Base-by-base conservation (phyloP, 2,797 vertebrate species). In the Tenualosa ilisha region DNA sequence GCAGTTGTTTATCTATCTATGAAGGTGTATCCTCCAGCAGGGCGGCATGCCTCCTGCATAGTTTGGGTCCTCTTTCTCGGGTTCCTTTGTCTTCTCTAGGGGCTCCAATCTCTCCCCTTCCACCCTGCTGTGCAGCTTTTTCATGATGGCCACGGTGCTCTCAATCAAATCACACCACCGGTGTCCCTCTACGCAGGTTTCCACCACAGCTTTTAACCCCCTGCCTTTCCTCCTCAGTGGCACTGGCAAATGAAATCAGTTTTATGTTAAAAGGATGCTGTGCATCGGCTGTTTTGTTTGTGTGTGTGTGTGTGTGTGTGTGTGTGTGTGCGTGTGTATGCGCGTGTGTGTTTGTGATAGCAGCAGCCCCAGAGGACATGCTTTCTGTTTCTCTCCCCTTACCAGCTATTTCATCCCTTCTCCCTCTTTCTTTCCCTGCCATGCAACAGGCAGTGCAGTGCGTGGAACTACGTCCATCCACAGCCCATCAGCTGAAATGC, bases 241-340 rank as follows among this genome's bases (percentile, higher is more conserved):
- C 50, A 84, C 79, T 56, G 49, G 75, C 61, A 89, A 88, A 90
- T 87, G 63, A 24, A 89, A 89, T 88, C 56, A 85, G 51, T 83
- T 85, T 81, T 68, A 72, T 72, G 31, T 72, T 37, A 37, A 68
- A 68, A 37, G 65, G 26, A 68, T 37, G 12, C 26, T 43, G 31
- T 15, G 68, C 13, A 0, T 40, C 13, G 31, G 31, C 37, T 5
- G 6, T 4, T 72, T 15, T 79, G 68, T 79, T 15, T 79, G 13
- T 79, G 37, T 43, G 26, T 43, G 72, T 79, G 15, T 79, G 5
- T 79, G 37, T 79, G 15, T 43, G 31, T 75, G 31, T 75, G 31
- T 40, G 9, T 31, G 24, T 31, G 24, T 65, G 63, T 72, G 65
- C 17, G 31, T 72, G 3, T 40, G 65, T 72, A 26, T 72, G 9